phyloP scores from a whole-genome alignment of 2,888 invertebrate species.

The Diarsia dahlii region DNA sequence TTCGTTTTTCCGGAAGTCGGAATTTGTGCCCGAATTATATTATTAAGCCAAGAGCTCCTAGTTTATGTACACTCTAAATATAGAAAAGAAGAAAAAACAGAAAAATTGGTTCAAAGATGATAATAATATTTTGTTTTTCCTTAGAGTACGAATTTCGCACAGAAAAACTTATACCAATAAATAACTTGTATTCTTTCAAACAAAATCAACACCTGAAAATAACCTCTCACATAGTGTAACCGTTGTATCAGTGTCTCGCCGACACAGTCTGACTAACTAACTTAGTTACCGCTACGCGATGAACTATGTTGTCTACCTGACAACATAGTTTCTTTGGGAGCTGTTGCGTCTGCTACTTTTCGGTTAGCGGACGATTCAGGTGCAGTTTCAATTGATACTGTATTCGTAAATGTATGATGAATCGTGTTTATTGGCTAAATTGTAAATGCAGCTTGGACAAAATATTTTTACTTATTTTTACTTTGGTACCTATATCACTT shows the following conservation, averaged over 20 bases:
- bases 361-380: not conserved
- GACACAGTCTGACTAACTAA: constrained; percentile 26
- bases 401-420: not conserved
- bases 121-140: no score
- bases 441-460: not conserved
- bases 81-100: not conserved
- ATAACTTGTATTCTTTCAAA: not conserved
- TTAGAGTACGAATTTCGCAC: not conserved
- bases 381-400: constrained; percentile 10
- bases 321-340: constrained; percentile 34
- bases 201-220: constrained; percentile 11
- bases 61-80: not conserved
- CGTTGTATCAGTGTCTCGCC: constrained; percentile 16
- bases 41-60: no score
- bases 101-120: not conserved
- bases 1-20: not conserved
- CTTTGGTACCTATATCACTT: no score
- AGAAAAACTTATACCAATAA: not conserved
- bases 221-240: not conserved
- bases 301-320: not conserved
- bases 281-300: constrained; percentile 25
- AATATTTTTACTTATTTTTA: no score
- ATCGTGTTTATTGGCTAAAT: not conserved
- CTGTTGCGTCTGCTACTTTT: constrained; percentile 32
- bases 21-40: not conserved